Conservation (phyloP, 2,797 vertebrate species). For the Tolypeutes matacus region DNA sequence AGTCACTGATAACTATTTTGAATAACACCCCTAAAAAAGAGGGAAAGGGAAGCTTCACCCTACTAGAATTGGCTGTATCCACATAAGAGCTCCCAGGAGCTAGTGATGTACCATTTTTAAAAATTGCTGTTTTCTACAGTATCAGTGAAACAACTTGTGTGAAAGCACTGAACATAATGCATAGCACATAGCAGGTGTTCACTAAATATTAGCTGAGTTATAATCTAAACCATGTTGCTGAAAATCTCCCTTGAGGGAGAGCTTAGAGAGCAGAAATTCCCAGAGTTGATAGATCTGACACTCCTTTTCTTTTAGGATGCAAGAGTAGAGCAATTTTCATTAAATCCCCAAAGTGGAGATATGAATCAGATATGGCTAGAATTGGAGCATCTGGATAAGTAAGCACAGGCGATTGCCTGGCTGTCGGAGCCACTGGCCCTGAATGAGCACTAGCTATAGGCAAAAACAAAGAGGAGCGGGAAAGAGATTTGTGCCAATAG, state of each 20-base stretch:
- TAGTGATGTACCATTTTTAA: background rate
- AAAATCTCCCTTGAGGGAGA: constrained; percentile 48
- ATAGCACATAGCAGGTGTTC: constrained; percentile 59
- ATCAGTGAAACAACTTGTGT: background rate
- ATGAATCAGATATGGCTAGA: background rate
- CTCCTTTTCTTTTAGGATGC: constrained; percentile 23
- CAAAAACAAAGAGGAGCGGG: background rate
- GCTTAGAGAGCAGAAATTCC: constrained; percentile 27
- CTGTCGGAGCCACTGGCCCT: background rate
- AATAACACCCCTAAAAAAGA: background rate
- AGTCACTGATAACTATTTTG: background rate
- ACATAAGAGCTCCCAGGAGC: background rate
- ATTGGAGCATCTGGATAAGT: background rate
- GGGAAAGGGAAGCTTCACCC: background rate
- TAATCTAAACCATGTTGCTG: background rate
- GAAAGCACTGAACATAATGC: background rate
- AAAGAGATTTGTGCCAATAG: background rate
- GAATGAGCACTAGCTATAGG: background rate
- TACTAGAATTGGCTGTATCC: background rate
- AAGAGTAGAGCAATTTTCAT: background rate
- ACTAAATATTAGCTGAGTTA: constrained; percentile 47
- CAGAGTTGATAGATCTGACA: background rate
- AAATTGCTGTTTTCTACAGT: background rate
- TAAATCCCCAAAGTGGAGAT: background rate
- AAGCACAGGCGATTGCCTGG: background rate